These are phyloP conservation scores for Ectemnius lituratus DNA, from an alignment of 2,888 invertebrate genomes.

Conservation along the genomic window DNA sequence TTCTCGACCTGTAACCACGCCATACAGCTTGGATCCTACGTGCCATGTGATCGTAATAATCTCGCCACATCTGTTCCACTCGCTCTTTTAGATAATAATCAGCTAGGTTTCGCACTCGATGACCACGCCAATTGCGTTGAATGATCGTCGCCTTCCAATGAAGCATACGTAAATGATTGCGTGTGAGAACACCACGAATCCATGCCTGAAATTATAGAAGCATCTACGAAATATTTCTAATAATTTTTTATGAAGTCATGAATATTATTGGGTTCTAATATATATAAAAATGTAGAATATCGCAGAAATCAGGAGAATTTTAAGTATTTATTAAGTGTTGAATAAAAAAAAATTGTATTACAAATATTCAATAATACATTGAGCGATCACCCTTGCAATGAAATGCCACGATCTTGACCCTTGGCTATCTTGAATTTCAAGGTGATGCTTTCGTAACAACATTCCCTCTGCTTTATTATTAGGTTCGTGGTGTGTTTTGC, in stretches of 20 bases:
- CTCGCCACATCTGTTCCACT: conserved; percentile 56
- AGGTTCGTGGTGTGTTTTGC: neutral
- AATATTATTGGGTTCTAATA: neutral
- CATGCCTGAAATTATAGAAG: conserved; percentile 57
- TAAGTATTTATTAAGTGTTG: no score
- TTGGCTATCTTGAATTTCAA: conserved; percentile 21
- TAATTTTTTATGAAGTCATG: no score
- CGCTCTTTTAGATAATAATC: conserved; percentile 46
- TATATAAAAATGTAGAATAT: neutral
- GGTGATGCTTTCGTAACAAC: conserved; percentile 18
- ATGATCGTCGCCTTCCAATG: conserved; percentile 59
- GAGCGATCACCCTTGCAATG: no score
- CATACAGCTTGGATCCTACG: conserved; percentile 67
- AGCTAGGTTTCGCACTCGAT: conserved; percentile 42
- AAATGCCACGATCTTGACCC: conserved; percentile 41
- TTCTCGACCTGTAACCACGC: conserved; percentile 65
- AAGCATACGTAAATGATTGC: conserved; percentile 62
- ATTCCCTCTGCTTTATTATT: conserved; percentile 26
- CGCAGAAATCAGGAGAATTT: no score
- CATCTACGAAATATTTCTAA: neutral
- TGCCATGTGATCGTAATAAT: conserved; percentile 62
- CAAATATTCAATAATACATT: no score
- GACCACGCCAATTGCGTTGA: conserved; percentile 68
- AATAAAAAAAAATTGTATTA: no score
- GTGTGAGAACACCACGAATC: conserved; percentile 65